Conservation (phyloP, 2,797 vertebrate genomes). For the Merluccius polli region DNA sequence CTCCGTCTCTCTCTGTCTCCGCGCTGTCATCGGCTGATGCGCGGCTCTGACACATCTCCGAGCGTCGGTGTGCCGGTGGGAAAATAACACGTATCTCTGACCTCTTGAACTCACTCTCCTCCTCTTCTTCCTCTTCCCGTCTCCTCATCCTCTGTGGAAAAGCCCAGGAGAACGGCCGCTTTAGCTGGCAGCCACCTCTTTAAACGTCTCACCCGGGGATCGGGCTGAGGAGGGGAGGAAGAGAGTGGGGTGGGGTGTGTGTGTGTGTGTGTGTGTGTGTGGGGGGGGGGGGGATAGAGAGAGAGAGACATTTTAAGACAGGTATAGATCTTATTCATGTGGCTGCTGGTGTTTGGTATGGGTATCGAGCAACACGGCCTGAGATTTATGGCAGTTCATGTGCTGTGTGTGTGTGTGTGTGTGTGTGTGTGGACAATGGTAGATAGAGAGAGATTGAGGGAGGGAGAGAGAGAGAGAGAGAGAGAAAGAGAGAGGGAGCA, state of each 20-base stretch:
- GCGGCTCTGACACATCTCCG: constrained; percentile 55
- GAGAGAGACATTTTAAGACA: constrained; percentile 61
- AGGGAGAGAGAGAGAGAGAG: too few relatives aligned
- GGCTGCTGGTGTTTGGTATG: constrained; percentile 65
- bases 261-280: too few relatives aligned
- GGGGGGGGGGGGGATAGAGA: constrained; percentile 21
- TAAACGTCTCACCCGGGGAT: constrained; percentile 69
- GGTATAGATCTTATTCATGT: constrained; percentile 65
- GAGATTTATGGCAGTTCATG: constrained; percentile 59
- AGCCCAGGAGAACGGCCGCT: constrained; percentile 63
- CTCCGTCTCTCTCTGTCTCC: neutral
- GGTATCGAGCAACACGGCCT: constrained; percentile 58
- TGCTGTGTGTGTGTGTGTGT: too few relatives aligned
- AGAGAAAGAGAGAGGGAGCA: constrained; percentile 18
- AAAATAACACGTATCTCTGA: constrained; percentile 72
- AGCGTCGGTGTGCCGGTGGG: constrained; percentile 61
- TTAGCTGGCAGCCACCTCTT: constrained; percentile 66
- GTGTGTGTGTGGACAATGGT: neutral
- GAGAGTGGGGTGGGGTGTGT: neutral
- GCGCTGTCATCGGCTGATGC: constrained; percentile 70
- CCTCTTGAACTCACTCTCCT: constrained; percentile 67
- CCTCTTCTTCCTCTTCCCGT: constrained; percentile 22
- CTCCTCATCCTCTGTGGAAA: constrained; percentile 28
- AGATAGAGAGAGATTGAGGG: neutral
- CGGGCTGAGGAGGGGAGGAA: constrained; percentile 53